These are phyloP conservation scores for Tragopan temminckii DNA, from an alignment of 2,797 vertebrate species.

Conservation along the genomic window DNA sequence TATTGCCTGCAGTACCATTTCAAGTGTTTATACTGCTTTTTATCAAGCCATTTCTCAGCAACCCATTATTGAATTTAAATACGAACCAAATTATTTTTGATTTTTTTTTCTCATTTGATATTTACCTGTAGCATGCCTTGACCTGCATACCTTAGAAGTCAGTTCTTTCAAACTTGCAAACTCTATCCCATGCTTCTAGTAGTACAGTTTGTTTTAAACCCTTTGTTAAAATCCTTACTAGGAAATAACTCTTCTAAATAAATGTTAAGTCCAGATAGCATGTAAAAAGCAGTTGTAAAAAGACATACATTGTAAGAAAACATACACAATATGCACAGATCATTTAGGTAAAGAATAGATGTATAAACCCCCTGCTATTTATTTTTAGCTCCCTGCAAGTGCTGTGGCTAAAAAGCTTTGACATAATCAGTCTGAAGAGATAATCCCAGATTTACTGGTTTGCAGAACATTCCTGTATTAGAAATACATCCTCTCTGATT, in stretches of 20 bases:
- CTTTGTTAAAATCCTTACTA: conserved; percentile 40
- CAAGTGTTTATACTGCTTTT: neutral
- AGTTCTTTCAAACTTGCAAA: neutral
- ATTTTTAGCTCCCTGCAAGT: conserved; percentile 76
- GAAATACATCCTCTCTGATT: conserved; percentile 73
- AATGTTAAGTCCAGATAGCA: conserved; percentile 31
- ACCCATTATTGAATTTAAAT: neutral
- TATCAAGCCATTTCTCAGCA: conserved; percentile 15
- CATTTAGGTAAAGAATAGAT: conserved; percentile 53
- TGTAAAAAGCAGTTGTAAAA: neutral
- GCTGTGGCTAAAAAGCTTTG: conserved; percentile 79
- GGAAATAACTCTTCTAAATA: conserved; percentile 63
- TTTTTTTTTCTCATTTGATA: neutral
- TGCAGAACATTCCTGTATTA: conserved; percentile 79
- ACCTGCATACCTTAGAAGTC: neutral
- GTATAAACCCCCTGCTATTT: conserved; percentile 30
- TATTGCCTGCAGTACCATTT: neutral
- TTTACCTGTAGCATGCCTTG: neutral
- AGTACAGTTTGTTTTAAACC: neutral
- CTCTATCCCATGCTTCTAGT: neutral
- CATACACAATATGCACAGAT: conserved; percentile 7
- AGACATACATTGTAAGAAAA: conserved; percentile 13
- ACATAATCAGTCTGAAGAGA: conserved; percentile 80
- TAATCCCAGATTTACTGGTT: conserved; percentile 82
- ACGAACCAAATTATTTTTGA: neutral